Percentiles rank a stretch among this genome's conserved stretches.
These are phyloP conservation scores for Oncorhynchus masou DNA, from an alignment of 2,113 vertebrate genomes.

Conservation along the genomic window DNA sequence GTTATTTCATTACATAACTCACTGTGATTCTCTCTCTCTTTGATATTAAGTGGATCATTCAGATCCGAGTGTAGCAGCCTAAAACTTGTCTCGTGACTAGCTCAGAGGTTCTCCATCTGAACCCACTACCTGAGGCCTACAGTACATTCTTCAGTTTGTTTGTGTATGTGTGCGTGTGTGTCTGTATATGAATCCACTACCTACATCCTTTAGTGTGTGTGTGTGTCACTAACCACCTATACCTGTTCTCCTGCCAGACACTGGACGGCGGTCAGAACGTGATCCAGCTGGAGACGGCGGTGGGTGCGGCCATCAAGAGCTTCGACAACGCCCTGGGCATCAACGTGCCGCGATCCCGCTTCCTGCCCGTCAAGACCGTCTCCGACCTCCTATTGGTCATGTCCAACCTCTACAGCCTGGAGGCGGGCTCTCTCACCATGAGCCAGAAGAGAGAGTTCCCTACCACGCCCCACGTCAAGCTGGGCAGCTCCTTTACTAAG, in stretches of 20 bases:
- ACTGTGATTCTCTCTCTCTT: not conserved
- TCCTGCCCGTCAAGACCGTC: conserved; percentile 96
- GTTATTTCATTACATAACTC: no score
- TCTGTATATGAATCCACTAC: no score
- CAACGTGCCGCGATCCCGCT: conserved; percentile 96
- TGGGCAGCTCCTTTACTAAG: no score
- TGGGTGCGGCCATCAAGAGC: conserved; percentile 94
- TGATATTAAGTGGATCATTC: not conserved
- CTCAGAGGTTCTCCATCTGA: not conserved
- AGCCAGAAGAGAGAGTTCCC: conserved; percentile 95
- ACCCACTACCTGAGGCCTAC: not conserved
- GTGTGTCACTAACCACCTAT: not conserved
- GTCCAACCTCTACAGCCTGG: conserved; percentile 98
- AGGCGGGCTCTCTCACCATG: conserved; percentile 95
- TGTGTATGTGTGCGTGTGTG: not conserved
- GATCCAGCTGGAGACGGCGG: conserved; percentile 96
- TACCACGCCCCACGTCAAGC: no score
- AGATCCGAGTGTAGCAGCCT: not conserved
- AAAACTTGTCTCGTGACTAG: not conserved
- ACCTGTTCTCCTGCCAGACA: conserved; percentile 72
- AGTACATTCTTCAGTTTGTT: not conserved
- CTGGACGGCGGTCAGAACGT: conserved; percentile 96
- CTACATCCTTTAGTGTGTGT: no score
- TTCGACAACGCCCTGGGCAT: conserved; percentile 97
- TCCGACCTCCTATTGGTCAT: conserved; percentile 97